phyloP scores from a whole-genome alignment of 1,140 invertebrate species.

The Drosophila hydei region DNA sequence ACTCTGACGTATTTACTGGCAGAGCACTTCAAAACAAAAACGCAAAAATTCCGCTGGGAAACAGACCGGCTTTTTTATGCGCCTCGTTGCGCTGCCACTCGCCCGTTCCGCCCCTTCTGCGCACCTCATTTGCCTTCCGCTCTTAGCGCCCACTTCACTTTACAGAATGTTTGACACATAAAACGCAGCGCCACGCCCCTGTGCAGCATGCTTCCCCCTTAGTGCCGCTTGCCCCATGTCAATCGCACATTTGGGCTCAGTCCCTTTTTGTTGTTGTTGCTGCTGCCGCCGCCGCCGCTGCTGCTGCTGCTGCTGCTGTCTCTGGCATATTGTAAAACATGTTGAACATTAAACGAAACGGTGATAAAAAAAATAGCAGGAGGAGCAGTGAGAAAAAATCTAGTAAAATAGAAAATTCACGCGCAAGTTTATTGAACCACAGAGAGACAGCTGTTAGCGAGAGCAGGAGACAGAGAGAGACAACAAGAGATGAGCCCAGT shows the following conservation, averaged over 20 bases:
- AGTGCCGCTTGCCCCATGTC: neutral
- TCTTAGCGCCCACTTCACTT: conserved; percentile 38
- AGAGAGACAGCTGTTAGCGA: conserved; percentile 4
- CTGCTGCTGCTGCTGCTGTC: conserved; percentile 21
- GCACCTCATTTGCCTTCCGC: neutral
- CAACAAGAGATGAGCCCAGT: neutral
- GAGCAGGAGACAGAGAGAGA: neutral
- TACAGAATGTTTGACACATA: conserved; percentile 70
- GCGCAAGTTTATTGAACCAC: conserved; percentile 77
- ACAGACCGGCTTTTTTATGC: conserved; percentile 35
- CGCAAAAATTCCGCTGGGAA: conserved; percentile 62
- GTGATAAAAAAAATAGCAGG: conserved; percentile 19
- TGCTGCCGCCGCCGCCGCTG: no score
- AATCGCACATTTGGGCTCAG: conserved; percentile 32
- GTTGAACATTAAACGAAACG: conserved; percentile 54
- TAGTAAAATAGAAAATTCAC: conserved; percentile 72
- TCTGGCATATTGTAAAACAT: conserved; percentile 60
- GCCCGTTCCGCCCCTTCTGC: neutral
- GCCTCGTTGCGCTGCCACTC: conserved; percentile 3
- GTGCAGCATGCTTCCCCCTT: neutral
- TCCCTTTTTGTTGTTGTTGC: conserved; percentile 15
- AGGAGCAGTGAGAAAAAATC: conserved; percentile 15
- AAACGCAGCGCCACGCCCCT: conserved; percentile 51
- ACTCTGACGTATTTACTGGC: neutral
- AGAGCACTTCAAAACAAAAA: conserved; percentile 39